Evolutionary conservation across 2,888 invertebrate genomes (phyloP), one percentile per base, ranked within the genome.

Genomic region (Leucophenga montana): DNA sequence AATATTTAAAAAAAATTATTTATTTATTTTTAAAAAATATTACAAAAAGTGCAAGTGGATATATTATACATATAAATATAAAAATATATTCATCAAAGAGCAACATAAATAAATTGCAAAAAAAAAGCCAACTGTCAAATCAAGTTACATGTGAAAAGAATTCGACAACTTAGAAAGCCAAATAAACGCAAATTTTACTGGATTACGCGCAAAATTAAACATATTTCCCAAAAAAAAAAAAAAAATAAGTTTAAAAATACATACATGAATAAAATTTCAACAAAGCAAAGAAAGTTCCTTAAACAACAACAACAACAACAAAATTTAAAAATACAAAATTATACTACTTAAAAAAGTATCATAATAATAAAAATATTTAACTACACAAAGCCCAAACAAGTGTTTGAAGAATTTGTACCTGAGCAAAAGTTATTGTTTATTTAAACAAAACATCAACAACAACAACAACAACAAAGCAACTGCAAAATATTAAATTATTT

Each of bases 141-240:
- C 39, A 65, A 64, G 79, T 80, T 81, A 81, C 83, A 13, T 73
- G 77, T 77, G 74, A 80, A 77, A 77, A 78, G 71, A 78, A 85
- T 71, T 85, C 85, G 81, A 81, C 82, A 68, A 33, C n/a, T 66
- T 65, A 59, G 16, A 46, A 66, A 56, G 66, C 66, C 56, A 54
- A 69, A 66, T 67, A 64, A 68, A 77, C 78, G 77, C 62, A 71
- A 69, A 71, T 73, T 69, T 77, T 72, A 74, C 53, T 85, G 84
- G 85, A 85, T 85, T 86, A 86, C 84, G 84, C 85, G 85, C 78
- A 72, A 73, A 78, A 77, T n/a, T n/a, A 70, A 44, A 66, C n/a
- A n/a, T n/a, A n/a, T n/a, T 39, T 39, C 11, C 11, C 33, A 65
- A 50, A 31, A 64, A 22, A 64, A 67, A 64, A 27, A 66, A 14